Evolutionary conservation across 2,888 invertebrate species (phyloP), one percentile per base, ranked within the genome.

Genomic region (Acronicta alni): DNA sequence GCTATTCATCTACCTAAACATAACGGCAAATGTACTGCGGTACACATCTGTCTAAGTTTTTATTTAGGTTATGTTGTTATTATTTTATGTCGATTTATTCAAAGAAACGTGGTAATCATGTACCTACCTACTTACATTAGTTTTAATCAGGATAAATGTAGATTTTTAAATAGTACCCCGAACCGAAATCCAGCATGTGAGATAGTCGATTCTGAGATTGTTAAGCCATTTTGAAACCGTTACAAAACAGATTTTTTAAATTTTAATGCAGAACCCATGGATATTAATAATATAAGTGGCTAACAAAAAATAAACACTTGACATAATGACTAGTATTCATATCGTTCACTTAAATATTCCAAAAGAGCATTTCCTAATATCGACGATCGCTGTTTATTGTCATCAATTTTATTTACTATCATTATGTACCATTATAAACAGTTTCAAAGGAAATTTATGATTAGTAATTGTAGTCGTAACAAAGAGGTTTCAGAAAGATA

Each of bases 381-480:
- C 30, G 12, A 84, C 77, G 66, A 79, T 70, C 66, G 75, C 61
- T 73, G 77, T 84, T 84, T 81, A 62, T 70, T 53, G 57, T 55
- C 72, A 66, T 75, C 47, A 54, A 32, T 52, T 59, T 57, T 79
- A 71, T 77, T 77, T 75, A 69, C 60, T 15, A 45, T 57, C 55
- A 67, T 71, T 63, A n/a, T n/a, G n/a, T n/a, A 65, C 42, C 60
- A 73, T 75, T 79, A 73, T 39, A 45, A 61, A 57, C 49, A 78
- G 54, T 78, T 81, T 83, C 82, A 88, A 87, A 85, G 82, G 67
- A 81, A 86, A 88, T 85, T 77, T 82, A 87, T 83, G 37, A 51
- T 75, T 45, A 53, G 30, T 48, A 59, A 56, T 82, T 76, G 77
- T 56, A 67, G 76, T 60, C 69, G 57, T 68, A 63, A 67, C 76